phyloP scores from a whole-genome alignment of 2,797 vertebrate species.

The Leptatherina wallacei region DNA sequence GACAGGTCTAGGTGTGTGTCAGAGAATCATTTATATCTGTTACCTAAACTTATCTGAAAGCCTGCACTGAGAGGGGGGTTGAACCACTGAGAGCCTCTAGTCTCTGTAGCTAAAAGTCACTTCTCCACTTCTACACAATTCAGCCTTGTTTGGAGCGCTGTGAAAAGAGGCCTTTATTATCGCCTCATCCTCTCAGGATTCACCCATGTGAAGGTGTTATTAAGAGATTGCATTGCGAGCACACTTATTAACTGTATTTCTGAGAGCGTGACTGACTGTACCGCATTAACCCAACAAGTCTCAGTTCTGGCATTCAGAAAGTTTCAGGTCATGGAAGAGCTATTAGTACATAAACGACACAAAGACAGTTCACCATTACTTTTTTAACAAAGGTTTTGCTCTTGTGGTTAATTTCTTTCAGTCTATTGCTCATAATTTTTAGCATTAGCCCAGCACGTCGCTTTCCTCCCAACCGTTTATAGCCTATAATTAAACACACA shows the following conservation, averaged over 20 bases:
- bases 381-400: slow-evolving; percentile 36
- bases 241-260: slow-evolving; percentile 52
- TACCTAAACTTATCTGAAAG: slow-evolving; percentile 63
- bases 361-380: slow-evolving; percentile 21
- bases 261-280: slow-evolving; percentile 49
- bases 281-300: slow-evolving; percentile 46
- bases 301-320: slow-evolving; percentile 36
- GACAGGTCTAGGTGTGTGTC: slow-evolving; percentile 21
- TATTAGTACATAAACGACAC: slow-evolving; percentile 14
- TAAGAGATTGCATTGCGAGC: slow-evolving; percentile 76
- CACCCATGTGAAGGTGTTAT: slow-evolving; percentile 73
- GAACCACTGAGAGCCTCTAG: slow-evolving; percentile 53
- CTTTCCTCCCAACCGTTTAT: slow-evolving; percentile 67
- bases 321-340: slow-evolving; percentile 27
- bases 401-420: slow-evolving; percentile 38
- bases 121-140: slow-evolving; percentile 68
- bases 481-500: slow-evolving; percentile 77
- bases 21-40: slow-evolving; percentile 42
- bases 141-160: slow-evolving; percentile 66
- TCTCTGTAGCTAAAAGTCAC: slow-evolving; percentile 54
- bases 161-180: slow-evolving; percentile 75
- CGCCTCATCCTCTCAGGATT: slow-evolving; percentile 66
- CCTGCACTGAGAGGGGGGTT: slow-evolving; percentile 55
- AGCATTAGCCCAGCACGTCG: slow-evolving; percentile 47
- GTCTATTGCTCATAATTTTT: slow-evolving; percentile 58